Base-by-base conservation (phyloP, 2,888 invertebrate genomes). In the Seira sanloemensis region DNA sequence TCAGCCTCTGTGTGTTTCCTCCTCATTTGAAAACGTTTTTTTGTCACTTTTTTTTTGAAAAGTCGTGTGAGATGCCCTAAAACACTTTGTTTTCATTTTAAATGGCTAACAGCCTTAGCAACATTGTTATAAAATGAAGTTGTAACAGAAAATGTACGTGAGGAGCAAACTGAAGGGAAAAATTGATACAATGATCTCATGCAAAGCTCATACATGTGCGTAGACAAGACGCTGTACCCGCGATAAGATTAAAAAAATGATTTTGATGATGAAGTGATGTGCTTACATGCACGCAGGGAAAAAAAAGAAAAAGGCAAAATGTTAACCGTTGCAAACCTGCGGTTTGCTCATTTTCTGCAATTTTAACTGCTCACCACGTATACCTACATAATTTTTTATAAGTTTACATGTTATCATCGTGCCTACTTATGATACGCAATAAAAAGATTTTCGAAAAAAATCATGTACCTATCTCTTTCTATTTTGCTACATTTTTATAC, bases 281-380 rank as follows among this genome's bases (percentile, higher is more conserved):
- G 58, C 58, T 58, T 12, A 37, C 37, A 7, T 37, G 37, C 37
- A 37, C 4, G 12, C 37, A 37, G 37, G 37, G 58, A 73, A 54
- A 65, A 74, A 68, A 62, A 68, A 19, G 23, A 77, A 12, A 72
- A 37, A 68, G 68, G n/a, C 19, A 68, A 68, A 81, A 24, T 77
- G 66, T 65, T 76, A 76, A 82, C 82, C 82, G 82, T 82, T 82
- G 82, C 82, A 77, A 82, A 82, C 71, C 72, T 77, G 82, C 82
- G 82, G 82, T 82, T 81, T 77, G 26, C 82, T 82, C 82, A 72
- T 71, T 78, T 82, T 82, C 62, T 72, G 82, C 82, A 82, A 76
- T 77, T 82, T 72, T 54, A 82, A 77, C 82, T 82, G 74, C 80
- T 54, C 68, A 58, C 9, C 58, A 58, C n/a, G 58, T 58, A 37